phyloP scores from a whole-genome alignment of 2,797 vertebrate species.

The Argentina silus region DNA sequence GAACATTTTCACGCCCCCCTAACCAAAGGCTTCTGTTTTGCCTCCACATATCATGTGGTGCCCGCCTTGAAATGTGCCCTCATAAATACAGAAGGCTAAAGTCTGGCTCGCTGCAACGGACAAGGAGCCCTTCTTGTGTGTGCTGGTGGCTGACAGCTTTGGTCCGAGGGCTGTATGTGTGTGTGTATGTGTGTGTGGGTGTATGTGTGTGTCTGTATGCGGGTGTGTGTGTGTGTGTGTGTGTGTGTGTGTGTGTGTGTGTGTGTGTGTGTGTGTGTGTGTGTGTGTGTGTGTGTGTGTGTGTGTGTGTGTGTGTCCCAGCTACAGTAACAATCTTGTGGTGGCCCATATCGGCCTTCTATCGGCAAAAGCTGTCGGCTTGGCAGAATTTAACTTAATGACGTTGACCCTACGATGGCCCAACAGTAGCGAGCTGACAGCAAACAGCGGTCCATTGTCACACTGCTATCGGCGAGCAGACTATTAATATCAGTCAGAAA shows the following conservation, averaged over 20 bases:
- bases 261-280: background rate
- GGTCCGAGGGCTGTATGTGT: background rate
- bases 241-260: background rate
- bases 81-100: conserved; percentile 5
- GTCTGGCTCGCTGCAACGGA: background rate
- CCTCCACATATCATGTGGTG: conserved; percentile 35
- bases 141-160: background rate
- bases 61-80: conserved; percentile 54
- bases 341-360: background rate
- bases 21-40: conserved; percentile 38
- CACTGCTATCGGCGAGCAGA: too few species aligned
- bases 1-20: conserved; percentile 49
- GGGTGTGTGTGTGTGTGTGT: conserved; percentile 4
- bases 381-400: too few species aligned
- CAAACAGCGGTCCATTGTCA: too few species aligned
- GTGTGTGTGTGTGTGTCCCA: background rate
- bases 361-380: background rate
- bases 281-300: conserved; percentile 5
- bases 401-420: too few species aligned
- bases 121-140: background rate
- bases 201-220: conserved; percentile 1
- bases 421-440: too few species aligned
- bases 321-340: background rate
- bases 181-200: background rate
- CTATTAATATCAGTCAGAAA: too few species aligned